These are phyloP conservation scores for Theodoxus fluviatilis DNA, from an alignment of 2,888 invertebrate genomes.

Conservation along the genomic window DNA sequence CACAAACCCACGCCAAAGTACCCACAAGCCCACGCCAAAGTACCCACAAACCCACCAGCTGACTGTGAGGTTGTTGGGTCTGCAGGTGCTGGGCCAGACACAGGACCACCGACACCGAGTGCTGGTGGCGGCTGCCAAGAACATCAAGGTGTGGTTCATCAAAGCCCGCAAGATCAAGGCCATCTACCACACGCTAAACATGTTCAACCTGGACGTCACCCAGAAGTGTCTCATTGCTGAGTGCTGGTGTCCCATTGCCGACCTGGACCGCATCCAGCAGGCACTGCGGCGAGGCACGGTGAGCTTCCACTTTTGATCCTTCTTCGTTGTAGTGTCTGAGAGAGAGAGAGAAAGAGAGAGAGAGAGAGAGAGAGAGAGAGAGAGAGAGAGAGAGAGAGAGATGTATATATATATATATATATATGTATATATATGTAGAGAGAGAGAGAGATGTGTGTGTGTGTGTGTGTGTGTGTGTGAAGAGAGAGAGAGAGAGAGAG, in stretches of 20 bases:
- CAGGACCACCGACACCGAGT: slow-evolving; percentile 95
- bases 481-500: no score
- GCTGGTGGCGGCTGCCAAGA: slow-evolving; percentile 95
- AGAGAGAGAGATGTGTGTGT: no score
- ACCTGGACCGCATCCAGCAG: slow-evolving; percentile 92
- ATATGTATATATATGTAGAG: no score
- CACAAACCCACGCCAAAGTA: no score
- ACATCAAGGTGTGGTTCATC: slow-evolving; percentile 94
- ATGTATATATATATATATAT: no score
- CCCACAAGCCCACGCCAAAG: no score
- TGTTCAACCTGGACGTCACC: slow-evolving; percentile 99
- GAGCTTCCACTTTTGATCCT: slow-evolving; percentile 54
- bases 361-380: no score
- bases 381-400: no score
- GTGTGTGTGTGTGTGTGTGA: no score
- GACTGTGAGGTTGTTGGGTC: slow-evolving; percentile 3
- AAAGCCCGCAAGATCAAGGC: slow-evolving; percentile 99
- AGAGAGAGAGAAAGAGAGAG: no score
- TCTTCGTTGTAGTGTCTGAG: no score
- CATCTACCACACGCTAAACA: slow-evolving; percentile 96
- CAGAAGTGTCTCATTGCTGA: slow-evolving; percentile 99
- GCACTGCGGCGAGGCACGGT: slow-evolving; percentile 94
- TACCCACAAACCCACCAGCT: neutral
- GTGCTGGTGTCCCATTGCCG: slow-evolving; percentile 94
- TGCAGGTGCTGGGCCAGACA: slow-evolving; percentile 64